Base-by-base conservation (phyloP, 2,797 vertebrate genomes). In the Anabas testudineus region DNA sequence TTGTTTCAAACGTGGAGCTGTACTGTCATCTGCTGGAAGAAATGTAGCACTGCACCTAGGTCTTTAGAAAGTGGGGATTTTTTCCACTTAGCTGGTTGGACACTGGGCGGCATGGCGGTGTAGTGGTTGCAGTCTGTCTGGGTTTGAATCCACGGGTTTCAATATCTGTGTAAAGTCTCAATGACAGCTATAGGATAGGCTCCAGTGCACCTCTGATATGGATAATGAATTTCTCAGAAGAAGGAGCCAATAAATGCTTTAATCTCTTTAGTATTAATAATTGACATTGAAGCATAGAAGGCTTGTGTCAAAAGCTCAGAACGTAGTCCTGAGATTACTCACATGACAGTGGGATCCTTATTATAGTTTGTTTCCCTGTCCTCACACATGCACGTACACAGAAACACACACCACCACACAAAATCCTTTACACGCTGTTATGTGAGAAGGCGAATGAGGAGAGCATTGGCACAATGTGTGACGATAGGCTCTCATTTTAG, bases 1-100 rank as follows among this genome's bases (percentile, higher is more conserved):
- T 1, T 67, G 4, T 59, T 53, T 37, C 0, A 80, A 80, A 86
- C 72, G n/a, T 87, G 71, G 66, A 72, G 59, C 68, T 66, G 51
- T 76, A 79, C 41, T 89, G 88, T 45, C 91, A 90, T 89, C 94
- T 94, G 67, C 80, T 93, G 94, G 87, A 46, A 0, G 1, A 28
- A 32, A 3, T n/a, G 6, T 3, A 6, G 19, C 36, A 80, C 67
- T 76, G 58, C 90, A 90, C 0, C 2, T 3, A 10, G 1, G 16
- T 41, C 22, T 32, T n/a, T 8, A 1, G 2, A 39, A 32, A 47
- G 16, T 30, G n/a, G n/a, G n/a, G n/a, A n/a, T n/a, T n/a, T n/a
- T n/a, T n/a, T n/a, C n/a, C n/a, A n/a, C n/a, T n/a, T n/a, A n/a
- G n/a, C n/a, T n/a, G n/a, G n/a, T n/a, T n/a, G n/a, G n/a, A n/a